These are phyloP conservation scores for Emydura subglobosa DNA, from an alignment of 2,113 vertebrate genomes.

Conservation along the genomic window DNA sequence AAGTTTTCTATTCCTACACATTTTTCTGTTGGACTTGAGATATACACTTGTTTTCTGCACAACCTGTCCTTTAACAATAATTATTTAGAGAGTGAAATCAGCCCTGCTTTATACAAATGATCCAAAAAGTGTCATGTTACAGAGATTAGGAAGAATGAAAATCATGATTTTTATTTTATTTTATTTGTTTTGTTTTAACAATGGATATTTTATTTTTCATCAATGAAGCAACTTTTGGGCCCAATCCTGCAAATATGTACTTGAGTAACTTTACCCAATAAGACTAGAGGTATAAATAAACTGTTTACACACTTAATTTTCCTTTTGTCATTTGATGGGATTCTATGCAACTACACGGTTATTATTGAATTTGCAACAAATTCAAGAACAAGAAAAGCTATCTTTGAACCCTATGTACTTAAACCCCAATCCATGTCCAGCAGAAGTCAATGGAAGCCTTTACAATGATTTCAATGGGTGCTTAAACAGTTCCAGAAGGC, in stretches of 20 bases:
- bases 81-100: not conserved
- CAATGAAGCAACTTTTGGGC: not conserved
- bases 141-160: not conserved
- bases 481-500: not conserved
- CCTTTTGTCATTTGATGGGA: not conserved
- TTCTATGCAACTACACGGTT: not conserved
- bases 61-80: not conserved
- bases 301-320: not conserved
- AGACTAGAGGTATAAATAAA: not conserved
- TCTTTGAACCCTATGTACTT: not conserved
- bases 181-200: no score
- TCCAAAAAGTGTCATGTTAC: not conserved
- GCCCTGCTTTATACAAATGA: rapidly evolving
- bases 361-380: not conserved
- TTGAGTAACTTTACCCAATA: not conserved
- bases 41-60: not conserved
- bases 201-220: not conserved
- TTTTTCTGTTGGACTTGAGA: not conserved
- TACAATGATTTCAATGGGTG: conserved; percentile 3
- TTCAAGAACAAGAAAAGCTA: not conserved
- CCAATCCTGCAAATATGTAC: not conserved
- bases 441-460: not conserved
- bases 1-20: not conserved
- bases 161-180: not conserved
- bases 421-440: not conserved